phyloP scores from a whole-genome alignment of 2,888 invertebrate species.

The Epiperipatus broadwayi region DNA sequence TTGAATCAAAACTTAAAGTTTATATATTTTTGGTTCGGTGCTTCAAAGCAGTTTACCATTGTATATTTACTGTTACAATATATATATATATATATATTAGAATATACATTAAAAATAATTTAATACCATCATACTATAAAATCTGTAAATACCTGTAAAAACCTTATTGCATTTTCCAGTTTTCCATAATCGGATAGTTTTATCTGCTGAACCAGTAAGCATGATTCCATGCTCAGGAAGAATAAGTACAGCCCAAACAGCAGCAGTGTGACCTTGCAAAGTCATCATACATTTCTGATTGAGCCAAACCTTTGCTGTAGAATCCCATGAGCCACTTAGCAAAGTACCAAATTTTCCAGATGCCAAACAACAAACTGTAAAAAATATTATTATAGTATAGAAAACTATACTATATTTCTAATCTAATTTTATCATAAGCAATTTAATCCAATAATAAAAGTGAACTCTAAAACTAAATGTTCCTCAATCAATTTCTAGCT shows the following conservation, averaged over 20 bases:
- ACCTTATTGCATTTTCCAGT: constrained; percentile 45
- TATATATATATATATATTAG: too few relatives aligned
- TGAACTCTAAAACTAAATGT: too few relatives aligned
- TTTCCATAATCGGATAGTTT: constrained; percentile 64
- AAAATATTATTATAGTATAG: constrained; percentile 11
- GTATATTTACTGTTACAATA: too few relatives aligned
- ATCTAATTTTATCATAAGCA: too few relatives aligned
- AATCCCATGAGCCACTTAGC: constrained; percentile 82
- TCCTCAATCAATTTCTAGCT: too few relatives aligned
- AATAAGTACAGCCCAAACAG: constrained; percentile 54
- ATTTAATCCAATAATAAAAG: too few relatives aligned
- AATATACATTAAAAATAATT: too few relatives aligned
- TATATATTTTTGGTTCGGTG: too few relatives aligned
- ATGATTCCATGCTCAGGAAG: constrained; percentile 32
- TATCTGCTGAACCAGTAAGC: constrained; percentile 81
- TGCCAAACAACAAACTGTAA: constrained; percentile 32
- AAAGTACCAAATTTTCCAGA: constrained; percentile 37
- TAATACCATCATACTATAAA: too few relatives aligned
- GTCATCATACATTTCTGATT: constrained; percentile 36
- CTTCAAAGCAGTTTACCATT: too few relatives aligned
- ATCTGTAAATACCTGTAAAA: constrained; percentile 43
- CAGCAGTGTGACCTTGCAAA: constrained; percentile 39
- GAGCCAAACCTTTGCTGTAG: constrained; percentile 63
- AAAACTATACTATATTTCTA: too few relatives aligned
- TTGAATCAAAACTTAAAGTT: too few relatives aligned